Conservation (phyloP, 53 echinoderm and acorn worm genomes). For the Paelopatides confundens region DNA sequence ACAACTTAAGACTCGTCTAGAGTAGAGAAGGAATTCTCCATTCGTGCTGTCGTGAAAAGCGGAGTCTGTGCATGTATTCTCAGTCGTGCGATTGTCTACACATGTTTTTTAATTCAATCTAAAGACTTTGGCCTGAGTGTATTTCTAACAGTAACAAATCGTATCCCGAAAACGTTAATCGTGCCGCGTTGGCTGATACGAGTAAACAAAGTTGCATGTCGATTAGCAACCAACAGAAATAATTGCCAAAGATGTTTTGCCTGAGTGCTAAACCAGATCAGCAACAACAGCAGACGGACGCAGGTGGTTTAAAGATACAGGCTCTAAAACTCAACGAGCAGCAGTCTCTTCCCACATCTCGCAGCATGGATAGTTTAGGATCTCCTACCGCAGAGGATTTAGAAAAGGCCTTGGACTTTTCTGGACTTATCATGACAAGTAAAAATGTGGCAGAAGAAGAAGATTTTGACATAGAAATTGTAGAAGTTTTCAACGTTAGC, state of each 20-base stretch:
- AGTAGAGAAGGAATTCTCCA: no score
- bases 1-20: not conserved
- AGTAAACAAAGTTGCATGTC: slow-evolving; percentile 8
- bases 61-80: no score
- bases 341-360: not conserved
- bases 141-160: slow-evolving; percentile 1
- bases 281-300: not conserved
- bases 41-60: not conserved
- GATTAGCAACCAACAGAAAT: slow-evolving; percentile 15
- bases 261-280: slow-evolving; percentile 34
- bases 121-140: no score
- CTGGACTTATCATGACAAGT: slow-evolving; percentile 84
- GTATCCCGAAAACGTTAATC: not conserved
- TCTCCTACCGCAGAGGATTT: slow-evolving; percentile 63
- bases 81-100: no score
- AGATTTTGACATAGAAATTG: slow-evolving; percentile 82
- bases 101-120: no score
- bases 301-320: slow-evolving; percentile 21
- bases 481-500: slow-evolving; percentile 85
- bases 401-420: slow-evolving; percentile 78
- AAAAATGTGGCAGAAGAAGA: slow-evolving; percentile 92
- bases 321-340: slow-evolving; percentile 7
- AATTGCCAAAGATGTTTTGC: slow-evolving; percentile 28
- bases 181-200: not conserved
- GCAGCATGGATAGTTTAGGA: slow-evolving; percentile 2